Percentiles rank a stretch among this genome's conserved stretches.
These are phyloP conservation scores for Charina bottae DNA, from an alignment of 2,113 vertebrate species.

Conservation along the genomic window DNA sequence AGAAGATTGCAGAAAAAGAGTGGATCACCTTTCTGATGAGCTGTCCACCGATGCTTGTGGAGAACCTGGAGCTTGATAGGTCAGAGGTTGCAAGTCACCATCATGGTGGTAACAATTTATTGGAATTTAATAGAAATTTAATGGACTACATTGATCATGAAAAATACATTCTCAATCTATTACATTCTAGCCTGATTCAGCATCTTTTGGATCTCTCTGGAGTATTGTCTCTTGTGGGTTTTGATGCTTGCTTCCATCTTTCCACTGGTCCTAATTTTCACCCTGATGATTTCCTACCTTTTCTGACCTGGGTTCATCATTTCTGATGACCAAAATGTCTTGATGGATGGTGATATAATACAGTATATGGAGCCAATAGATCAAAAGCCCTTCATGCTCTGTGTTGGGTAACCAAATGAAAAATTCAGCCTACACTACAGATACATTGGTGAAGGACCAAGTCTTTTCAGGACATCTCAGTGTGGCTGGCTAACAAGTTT, in stretches of 20 bases:
- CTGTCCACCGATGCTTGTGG: background rate
- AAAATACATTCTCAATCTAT: background rate
- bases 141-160: slow-evolving; percentile 8
- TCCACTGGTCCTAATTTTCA: slow-evolving; percentile 6
- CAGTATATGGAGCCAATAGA: slow-evolving; percentile 4
- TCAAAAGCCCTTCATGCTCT: background rate
- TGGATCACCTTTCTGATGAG: background rate
- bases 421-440: background rate
- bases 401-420: background rate
- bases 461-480: background rate
- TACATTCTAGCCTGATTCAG: background rate
- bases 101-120: background rate
- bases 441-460: background rate
- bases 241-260: background rate
- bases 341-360: slow-evolving; percentile 26
- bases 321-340: background rate
- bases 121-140: slow-evolving; percentile 24
- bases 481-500: background rate
- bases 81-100: background rate
- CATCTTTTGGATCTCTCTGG: slow-evolving; percentile 8
- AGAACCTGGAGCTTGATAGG: background rate
- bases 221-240: background rate
- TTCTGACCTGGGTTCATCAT: slow-evolving; percentile 23
- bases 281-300: slow-evolving; percentile 13
- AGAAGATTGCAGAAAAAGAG: background rate